Evolutionary conservation across 2,888 invertebrate species (phyloP), one percentile per base, ranked within the genome.

Genomic region (Euspilapteryx auroguttella): DNA sequence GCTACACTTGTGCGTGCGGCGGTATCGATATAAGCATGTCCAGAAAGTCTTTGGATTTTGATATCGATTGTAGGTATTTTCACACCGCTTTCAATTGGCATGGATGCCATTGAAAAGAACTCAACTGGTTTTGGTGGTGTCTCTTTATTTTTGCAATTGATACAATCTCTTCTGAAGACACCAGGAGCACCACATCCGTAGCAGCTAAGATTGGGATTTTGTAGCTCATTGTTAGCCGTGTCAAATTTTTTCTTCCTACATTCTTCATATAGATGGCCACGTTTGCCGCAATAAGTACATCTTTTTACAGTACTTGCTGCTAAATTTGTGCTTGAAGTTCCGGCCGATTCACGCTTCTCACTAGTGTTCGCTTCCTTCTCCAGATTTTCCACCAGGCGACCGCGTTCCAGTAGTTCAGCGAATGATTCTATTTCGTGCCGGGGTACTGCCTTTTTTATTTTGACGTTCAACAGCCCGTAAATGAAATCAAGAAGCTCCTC

Each of bases 141-240:
- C 1, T 30, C 32, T 21, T 36, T 34, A 1, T 10, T 12, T 10
- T 30, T 31, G 28, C 37, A 38, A 7, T 10, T 31, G 7, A 12
- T 21, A 21, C 37, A 37, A 24, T 39, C 37, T 10, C 37, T 31
- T 3, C 37, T 12, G 9, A 36, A 34, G 2, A 38, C 37, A 2
- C 36, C 37, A 4, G 37, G 38, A 4, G 35, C 28, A 7, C 38
- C 37, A 27, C 40, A 41, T 2, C 42, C 39, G 22, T 39, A 38
- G 24, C 40, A 38, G 8, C 27, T 24, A 4, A 35, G 28, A 4
- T 12, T 15, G 4, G 29, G 25, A 20, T 28, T 33, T 17, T 17
- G 17, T 17, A 17, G 5, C 8, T 17, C 8, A 17, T 8, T 8
- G 5, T 5, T 17, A 8, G 5, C 17, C 17, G 17, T 17, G 5